A percentile compares a stretch with the other conserved stretches of the same genome.
Conservation (phyloP, 2,113 vertebrate species). For the Zootoca vivipara region DNA sequence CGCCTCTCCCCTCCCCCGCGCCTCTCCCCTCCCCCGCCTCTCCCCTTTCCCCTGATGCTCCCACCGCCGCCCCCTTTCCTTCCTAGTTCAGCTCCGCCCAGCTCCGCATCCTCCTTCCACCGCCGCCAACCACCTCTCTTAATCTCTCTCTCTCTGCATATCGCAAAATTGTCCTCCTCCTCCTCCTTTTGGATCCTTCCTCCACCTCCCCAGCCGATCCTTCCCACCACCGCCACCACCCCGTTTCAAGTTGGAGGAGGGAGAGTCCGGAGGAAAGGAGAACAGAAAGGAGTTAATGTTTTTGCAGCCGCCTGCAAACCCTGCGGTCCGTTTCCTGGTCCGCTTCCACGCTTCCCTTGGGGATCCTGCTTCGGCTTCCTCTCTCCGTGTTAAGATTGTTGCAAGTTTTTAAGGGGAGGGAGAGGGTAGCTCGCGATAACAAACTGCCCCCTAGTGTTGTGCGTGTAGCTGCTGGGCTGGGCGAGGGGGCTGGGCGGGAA, state of each 20-base stretch:
- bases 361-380: conserved; percentile 39
- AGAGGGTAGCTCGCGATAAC: background rate
- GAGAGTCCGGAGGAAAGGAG: background rate
- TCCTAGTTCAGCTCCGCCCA: conserved; percentile 20
- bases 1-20: background rate
- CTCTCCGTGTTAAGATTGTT: conserved; percentile 7
- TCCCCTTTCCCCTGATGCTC: background rate
- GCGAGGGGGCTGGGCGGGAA: background rate
- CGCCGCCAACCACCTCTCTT: background rate
- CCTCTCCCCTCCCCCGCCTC: background rate
- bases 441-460: background rate
- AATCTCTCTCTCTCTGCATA: background rate
- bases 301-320: background rate
- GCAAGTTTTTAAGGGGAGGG: conserved; percentile 25
- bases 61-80: background rate
- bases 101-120: background rate
- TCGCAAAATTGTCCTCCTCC: background rate
- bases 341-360: background rate
- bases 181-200: too few relatives aligned
- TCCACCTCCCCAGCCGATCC: background rate
- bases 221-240: background rate
- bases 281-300: background rate
- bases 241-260: accelerated
- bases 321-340: conserved; percentile 25
- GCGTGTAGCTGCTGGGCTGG: background rate